These are phyloP conservation scores for Megalops cyprinoides DNA, from an alignment of 2,797 vertebrate genomes.

Conservation along the genomic window DNA sequence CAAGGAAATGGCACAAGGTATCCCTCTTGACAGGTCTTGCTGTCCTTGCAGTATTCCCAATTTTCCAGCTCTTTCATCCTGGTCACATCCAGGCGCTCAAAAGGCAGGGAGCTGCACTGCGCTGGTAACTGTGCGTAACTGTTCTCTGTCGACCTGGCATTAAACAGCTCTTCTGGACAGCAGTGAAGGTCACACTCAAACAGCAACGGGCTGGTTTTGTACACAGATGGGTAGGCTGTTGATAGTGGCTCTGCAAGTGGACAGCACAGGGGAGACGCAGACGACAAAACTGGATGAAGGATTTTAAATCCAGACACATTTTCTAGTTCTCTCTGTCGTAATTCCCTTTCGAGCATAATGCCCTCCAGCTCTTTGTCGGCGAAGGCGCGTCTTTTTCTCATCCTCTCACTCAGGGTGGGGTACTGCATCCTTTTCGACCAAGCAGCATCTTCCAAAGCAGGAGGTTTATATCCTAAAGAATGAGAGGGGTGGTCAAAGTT, in stretches of 20 bases:
- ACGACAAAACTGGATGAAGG: slow-evolving; percentile 56
- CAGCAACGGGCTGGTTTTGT: slow-evolving; percentile 53
- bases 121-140: slow-evolving; percentile 44
- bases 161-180: slow-evolving; percentile 57
- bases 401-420: slow-evolving; percentile 68
- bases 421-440: slow-evolving; percentile 61
- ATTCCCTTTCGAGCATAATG: slow-evolving; percentile 71
- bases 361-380: slow-evolving; percentile 78
- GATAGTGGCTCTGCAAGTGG: slow-evolving; percentile 55
- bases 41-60: slow-evolving; percentile 50
- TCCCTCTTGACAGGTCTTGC: slow-evolving; percentile 39
- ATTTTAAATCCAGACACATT: slow-evolving; percentile 55
- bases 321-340: slow-evolving; percentile 69
- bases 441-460: slow-evolving; percentile 51
- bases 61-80: slow-evolving; percentile 42
- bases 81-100: slow-evolving; percentile 21
- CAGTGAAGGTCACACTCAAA: slow-evolving; percentile 66
- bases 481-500: not conserved
- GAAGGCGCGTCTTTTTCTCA: slow-evolving; percentile 73
- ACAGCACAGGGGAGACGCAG: slow-evolving; percentile 55
- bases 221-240: slow-evolving; percentile 58
- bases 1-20: slow-evolving; percentile 21
- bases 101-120: not conserved
- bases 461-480: slow-evolving; percentile 59
- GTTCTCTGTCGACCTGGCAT: slow-evolving; percentile 47